Conservation (phyloP, 2,888 invertebrate species). For the Coleophora flavipennella region DNA sequence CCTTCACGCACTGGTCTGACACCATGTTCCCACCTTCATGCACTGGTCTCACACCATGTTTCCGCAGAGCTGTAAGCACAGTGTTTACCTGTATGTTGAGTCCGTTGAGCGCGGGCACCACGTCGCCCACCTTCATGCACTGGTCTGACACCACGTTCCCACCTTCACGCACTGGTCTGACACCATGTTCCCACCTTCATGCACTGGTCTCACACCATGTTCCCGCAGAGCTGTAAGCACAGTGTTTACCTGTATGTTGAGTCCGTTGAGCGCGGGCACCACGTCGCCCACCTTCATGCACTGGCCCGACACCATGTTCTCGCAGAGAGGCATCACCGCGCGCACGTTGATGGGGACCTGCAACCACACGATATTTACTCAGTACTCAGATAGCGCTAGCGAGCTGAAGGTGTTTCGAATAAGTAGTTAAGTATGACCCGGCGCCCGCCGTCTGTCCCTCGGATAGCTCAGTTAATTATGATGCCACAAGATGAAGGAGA, state of each 20-base stretch:
- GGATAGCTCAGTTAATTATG: no score
- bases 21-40: conserved; percentile 84
- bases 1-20: conserved; percentile 83
- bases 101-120: conserved; percentile 84
- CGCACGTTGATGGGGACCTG: conserved; percentile 48
- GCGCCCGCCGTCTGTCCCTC: no score
- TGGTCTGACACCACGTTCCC: conserved; percentile 87
- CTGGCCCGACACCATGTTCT: conserved; percentile 85
- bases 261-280: conserved; percentile 83
- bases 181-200: conserved; percentile 83
- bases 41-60: no score
- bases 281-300: conserved; percentile 88
- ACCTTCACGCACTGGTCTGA: conserved; percentile 85
- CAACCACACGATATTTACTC: no score
- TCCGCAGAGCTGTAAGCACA: no score
- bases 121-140: conserved; percentile 86
- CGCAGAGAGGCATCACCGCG: conserved; percentile 83
- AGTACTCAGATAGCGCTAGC: no score
- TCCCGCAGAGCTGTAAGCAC: conserved; percentile 75
- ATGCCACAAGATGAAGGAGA: no score
- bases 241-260: conserved; percentile 74
- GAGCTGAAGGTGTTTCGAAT: no score
- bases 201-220: no score
- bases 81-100: conserved; percentile 79
- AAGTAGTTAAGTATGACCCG: no score